A percentile compares a stretch with the other conserved stretches of the same genome.
Conservation (phyloP, 1,140 invertebrate species). For the Cephus cinctus region DNA sequence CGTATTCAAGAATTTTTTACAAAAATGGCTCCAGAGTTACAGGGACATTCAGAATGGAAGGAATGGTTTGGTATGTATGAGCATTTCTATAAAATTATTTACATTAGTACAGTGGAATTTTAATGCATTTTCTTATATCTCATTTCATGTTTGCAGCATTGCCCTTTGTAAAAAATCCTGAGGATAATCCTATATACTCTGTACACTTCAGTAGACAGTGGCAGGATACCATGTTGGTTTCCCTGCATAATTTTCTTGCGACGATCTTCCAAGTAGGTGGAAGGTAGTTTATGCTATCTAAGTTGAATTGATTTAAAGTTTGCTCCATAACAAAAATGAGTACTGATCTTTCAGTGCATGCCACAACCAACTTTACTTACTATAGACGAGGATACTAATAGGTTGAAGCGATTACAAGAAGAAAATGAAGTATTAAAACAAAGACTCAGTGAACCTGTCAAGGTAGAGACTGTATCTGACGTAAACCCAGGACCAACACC, state of each 20-base stretch:
- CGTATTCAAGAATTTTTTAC: slow-evolving; percentile 89
- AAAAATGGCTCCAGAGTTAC: slow-evolving; percentile 83
- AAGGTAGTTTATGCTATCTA: slow-evolving; percentile 8
- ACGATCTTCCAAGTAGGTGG: slow-evolving; percentile 76
- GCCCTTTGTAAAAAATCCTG: slow-evolving; percentile 87
- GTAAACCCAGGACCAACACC: slow-evolving; percentile 62
- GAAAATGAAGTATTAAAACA: slow-evolving; percentile 74
- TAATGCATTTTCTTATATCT: slow-evolving; percentile 19
- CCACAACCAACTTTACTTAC: slow-evolving; percentile 79
- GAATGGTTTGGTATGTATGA: slow-evolving; percentile 91
- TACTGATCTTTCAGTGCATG: slow-evolving; percentile 63
- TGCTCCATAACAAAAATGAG: slow-evolving; percentile 1
- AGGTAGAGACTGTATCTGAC: slow-evolving; percentile 56
- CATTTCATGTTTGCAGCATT: slow-evolving; percentile 66
- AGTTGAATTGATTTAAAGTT: slow-evolving; percentile 6
- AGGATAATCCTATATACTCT: slow-evolving; percentile 84
- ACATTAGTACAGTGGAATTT: not conserved
- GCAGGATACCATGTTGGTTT: slow-evolving; percentile 93
- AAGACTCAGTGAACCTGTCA: slow-evolving; percentile 49
- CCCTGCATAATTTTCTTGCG: slow-evolving; percentile 90
- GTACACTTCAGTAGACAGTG: slow-evolving; percentile 90
- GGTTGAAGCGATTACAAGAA: slow-evolving; percentile 78
- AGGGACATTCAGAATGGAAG: slow-evolving; percentile 89
- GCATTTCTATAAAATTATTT: slow-evolving; percentile 3
- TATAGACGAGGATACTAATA: slow-evolving; percentile 81